Evolutionary conservation across 2,888 invertebrate species (phyloP).

Genomic region (Philereme transversata): DNA sequence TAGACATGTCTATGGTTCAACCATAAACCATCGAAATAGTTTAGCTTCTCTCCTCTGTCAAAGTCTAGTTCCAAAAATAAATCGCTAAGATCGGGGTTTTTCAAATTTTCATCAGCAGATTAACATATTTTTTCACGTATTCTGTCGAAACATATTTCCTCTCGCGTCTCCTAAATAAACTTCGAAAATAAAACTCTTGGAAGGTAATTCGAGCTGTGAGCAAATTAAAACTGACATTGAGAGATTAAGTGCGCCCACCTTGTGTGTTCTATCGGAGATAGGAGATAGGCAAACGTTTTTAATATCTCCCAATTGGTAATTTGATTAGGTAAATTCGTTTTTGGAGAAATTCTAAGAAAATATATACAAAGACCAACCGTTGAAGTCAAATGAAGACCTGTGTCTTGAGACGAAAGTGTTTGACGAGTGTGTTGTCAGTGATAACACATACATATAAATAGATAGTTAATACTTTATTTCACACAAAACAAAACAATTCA

Average conservation of each 20-base stretch:
- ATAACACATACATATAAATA: no score
- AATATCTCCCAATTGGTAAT: constrained; percentile 49
- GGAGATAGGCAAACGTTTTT: constrained; percentile 46
- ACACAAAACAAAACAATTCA: no score
- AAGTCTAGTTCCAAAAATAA: constrained; percentile 30
- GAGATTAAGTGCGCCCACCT: constrained; percentile 74
- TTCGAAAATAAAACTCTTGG: constrained; percentile 77
- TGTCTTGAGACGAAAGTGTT: no score
- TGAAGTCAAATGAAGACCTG: no score
- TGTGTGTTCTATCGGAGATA: constrained; percentile 57
- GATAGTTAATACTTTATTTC: no score
- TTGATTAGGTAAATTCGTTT: constrained; percentile 50
- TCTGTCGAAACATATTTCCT: constrained; percentile 76
- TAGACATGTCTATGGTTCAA: no score
- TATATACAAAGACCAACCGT: no score
- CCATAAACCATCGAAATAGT: no score
- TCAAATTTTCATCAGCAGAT: constrained; percentile 52
- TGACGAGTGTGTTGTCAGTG: no score
- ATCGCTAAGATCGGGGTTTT: constrained; percentile 33
- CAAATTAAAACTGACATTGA: constrained; percentile 83
- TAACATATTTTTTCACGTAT: constrained; percentile 54
- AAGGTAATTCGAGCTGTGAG: constrained; percentile 77
- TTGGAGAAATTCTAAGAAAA: constrained; percentile 33
- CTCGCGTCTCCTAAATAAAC: constrained; percentile 59
- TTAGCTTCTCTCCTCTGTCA: constrained; percentile 3